Base-by-base conservation (phyloP, 2,888 invertebrate species). In the Apodemia hepburni region DNA sequence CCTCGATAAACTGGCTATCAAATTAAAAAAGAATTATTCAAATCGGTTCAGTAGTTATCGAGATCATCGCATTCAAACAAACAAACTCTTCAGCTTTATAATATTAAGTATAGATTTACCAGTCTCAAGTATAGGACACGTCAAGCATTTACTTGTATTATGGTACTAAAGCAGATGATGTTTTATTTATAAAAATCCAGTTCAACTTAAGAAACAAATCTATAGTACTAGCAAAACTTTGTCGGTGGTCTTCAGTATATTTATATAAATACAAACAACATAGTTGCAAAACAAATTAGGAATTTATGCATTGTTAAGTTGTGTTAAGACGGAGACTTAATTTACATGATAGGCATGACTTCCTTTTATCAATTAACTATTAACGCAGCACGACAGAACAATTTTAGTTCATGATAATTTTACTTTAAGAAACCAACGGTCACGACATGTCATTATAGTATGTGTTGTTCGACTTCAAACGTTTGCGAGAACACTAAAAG, bases 341-440 rank as follows among this genome's bases (percentile, higher is more conserved):
- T 65, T 61, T 61, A 60, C 51, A 60, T 60, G 59, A 61, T 66
- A 65, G 62, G 49, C 63, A 67, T 61, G 29, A 59, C 64, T 65
- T 64, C 61, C 62, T 51, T 61, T 64, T 65, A 68, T 68, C 63
- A 69, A 68, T 66, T 66, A 69, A 68, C 62, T 66, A 66, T 65
- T 68, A 69, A 66, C 63, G 58, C 57, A 49, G 61, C 67, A 68
- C 69, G 68, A 64, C 61, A 59, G 4, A 68, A 65, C 67, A 67
- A 68, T 69, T 69, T 68, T 64, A 63, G 49, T 61, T 60, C 60
- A 61, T 63, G 62, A 68, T 69, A 69, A 68, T 69, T 69, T 67
- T 58, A 65, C 61, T 66, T 65, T 65, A 65, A 66, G 65, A 58
- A 66, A 63, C 49, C 61, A 64, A 62, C 59, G 58, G 64, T 67